A percentile compares a stretch with the other conserved stretches of the same genome.
Conservation (phyloP, 2,888 invertebrate species). For the Craniophora ligustri region DNA sequence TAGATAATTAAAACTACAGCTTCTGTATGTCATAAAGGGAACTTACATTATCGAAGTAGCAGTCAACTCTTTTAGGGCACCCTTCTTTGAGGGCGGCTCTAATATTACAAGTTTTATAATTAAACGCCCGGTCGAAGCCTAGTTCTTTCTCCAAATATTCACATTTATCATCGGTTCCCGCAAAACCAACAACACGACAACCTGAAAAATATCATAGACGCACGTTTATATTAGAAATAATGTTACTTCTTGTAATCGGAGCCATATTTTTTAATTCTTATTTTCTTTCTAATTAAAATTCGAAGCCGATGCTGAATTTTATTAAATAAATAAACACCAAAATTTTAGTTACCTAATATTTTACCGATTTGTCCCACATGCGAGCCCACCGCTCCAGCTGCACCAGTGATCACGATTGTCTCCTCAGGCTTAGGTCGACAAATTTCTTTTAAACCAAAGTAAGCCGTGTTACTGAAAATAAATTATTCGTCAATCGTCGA, state of each 20-base stretch:
- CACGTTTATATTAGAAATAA: background rate
- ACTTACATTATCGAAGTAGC: slow-evolving; percentile 94
- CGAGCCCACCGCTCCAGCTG: slow-evolving; percentile 94
- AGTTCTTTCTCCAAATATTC: slow-evolving; percentile 90
- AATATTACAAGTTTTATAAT: slow-evolving; percentile 91
- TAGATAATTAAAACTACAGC: background rate
- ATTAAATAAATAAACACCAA: too few relatives aligned
- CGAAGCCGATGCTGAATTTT: too few relatives aligned
- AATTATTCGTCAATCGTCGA: too few relatives aligned
- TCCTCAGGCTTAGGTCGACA: slow-evolving; percentile 92
- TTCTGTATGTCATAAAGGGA: background rate
- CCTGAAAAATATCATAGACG: slow-evolving; percentile 60
- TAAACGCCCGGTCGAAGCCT: slow-evolving; percentile 92
- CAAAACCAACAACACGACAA: slow-evolving; percentile 87
- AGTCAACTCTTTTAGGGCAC: slow-evolving; percentile 92
- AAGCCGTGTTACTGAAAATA: slow-evolving; percentile 91
- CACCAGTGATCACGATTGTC: slow-evolving; percentile 92
- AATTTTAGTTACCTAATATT: slow-evolving; percentile 83
- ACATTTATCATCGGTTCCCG: slow-evolving; percentile 92
- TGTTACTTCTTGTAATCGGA: too few relatives aligned
- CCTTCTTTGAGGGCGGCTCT: slow-evolving; percentile 88
- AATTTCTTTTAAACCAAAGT: slow-evolving; percentile 92
- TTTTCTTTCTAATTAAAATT: too few relatives aligned
- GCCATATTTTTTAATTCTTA: too few relatives aligned
- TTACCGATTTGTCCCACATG: slow-evolving; percentile 94